Evolutionary conservation across 2,113 vertebrate species (phyloP).

Genomic region (Anarhynchus alexandrinus): DNA sequence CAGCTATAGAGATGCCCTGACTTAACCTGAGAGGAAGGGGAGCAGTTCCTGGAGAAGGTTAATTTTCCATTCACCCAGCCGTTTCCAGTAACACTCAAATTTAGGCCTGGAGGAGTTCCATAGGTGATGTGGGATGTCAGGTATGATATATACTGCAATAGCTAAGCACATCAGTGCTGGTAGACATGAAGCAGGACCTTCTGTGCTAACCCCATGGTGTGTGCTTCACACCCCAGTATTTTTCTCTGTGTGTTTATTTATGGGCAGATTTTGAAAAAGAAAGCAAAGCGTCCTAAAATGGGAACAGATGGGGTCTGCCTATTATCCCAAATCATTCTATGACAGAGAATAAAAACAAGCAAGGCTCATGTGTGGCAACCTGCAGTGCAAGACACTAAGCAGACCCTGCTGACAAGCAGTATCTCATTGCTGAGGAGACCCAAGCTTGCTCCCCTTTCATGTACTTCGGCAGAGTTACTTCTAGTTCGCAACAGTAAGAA

Average conservation of each 20-base stretch:
- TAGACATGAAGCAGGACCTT: neutral
- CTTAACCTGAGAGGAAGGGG: neutral
- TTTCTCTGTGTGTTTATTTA: slow-evolving; percentile 47
- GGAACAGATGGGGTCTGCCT: slow-evolving; percentile 60
- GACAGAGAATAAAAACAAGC: slow-evolving; percentile 59
- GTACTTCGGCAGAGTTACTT: neutral
- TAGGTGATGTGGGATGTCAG: neutral
- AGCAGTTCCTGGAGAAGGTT: neutral
- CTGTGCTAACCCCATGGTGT: neutral
- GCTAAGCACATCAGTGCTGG: neutral
- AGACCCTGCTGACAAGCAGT: neutral
- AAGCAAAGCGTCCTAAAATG: slow-evolving; percentile 44
- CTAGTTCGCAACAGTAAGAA: neutral
- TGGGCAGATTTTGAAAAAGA: slow-evolving; percentile 35
- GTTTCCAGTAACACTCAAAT: neutral
- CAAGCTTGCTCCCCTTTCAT: neutral
- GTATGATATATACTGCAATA: neutral
- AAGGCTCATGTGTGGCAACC: slow-evolving; percentile 47
- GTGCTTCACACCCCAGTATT: neutral
- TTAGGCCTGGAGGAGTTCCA: neutral
- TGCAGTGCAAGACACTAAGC: slow-evolving; percentile 51
- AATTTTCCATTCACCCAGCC: neutral
- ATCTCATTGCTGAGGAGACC: neutral
- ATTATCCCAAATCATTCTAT: slow-evolving; percentile 49
- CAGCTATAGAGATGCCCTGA: neutral